Base-by-base conservation (phyloP, 1,140 invertebrate genomes). In the Drosophila bipectinata region DNA sequence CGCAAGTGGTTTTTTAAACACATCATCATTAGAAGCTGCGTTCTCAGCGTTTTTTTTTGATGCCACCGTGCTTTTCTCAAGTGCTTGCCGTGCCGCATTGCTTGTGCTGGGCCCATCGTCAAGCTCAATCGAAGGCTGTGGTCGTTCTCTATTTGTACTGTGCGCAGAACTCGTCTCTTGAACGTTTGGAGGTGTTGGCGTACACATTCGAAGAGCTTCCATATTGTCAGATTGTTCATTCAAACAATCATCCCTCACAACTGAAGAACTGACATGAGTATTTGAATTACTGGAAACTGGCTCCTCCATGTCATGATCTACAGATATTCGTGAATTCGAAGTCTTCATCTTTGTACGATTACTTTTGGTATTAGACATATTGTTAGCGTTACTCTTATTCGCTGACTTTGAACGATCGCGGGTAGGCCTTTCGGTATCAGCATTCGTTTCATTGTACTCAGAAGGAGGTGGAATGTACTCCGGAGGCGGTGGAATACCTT, bases 41-140 rank as follows among this genome's bases (percentile, higher is more conserved):
- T 24, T 45, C 4, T 34, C 14, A n/a, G 18, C 9, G 1, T 21
- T 21, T 4, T 4, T 12, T 6, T 26, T 55, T n/a, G 6, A 4
- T 2, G n/a, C 6, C 15, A 18, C 18, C 10, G 1, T n/a, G 18
- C 26, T 39, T n/a, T 26, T 44, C 44, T 64, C 14, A 3, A 83
- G 26, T 6, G 66, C 66, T 10, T 67, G 14, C 4, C 47, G 49
- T 39, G 83, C 79, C 1, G 63, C 67, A 28, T 8, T 41, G 15
- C 83, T 87, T 0, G 83, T 87, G 39, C 83, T 87, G 1, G 83
- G 83, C 41, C 66, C 66, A 0, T 79, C 64, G 18, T 51, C 18
- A 44, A 10, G 44, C 12, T 9, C 15, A 26, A 4, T 41, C 3
- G 39, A 14, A 41, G 39, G 4, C 0, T 41, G 4, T 41, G 30